These are phyloP conservation scores for Ooceraea biroi DNA, from an alignment of 1,140 invertebrate genomes.

Conservation along the genomic window DNA sequence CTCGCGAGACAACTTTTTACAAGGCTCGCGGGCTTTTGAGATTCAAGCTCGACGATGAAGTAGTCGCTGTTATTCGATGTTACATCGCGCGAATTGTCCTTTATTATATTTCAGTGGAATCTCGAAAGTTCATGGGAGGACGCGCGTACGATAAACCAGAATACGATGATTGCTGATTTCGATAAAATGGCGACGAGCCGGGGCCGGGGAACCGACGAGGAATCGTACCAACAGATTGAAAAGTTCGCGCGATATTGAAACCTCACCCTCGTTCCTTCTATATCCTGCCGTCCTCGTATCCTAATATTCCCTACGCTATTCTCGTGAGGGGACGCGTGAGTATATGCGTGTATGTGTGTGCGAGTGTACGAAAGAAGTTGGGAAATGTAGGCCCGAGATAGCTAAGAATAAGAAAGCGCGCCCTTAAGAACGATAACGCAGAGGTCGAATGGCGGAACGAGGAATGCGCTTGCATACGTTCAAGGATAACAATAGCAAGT, in stretches of 20 bases:
- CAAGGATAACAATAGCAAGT: constrained; percentile 40
- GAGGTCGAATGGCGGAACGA: constrained; percentile 11
- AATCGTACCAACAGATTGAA: constrained; percentile 56
- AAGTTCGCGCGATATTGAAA: constrained; percentile 60
- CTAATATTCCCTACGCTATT: constrained; percentile 44
- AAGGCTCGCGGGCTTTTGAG: background rate
- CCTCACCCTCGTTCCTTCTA: constrained; percentile 29
- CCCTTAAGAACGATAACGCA: constrained; percentile 44
- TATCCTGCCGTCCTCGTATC: constrained; percentile 7
- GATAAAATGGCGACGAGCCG: constrained; percentile 10
- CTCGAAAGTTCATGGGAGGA: background rate
- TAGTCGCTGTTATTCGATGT: background rate
- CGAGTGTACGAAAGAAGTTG: constrained; percentile 1
- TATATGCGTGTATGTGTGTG: background rate
- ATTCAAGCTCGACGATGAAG: background rate
- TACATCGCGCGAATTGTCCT: background rate
- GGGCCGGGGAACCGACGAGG: background rate
- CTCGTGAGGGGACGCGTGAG: background rate
- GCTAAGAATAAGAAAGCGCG: constrained; percentile 37
- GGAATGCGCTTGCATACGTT: constrained; percentile 52
- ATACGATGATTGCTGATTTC: constrained; percentile 49
- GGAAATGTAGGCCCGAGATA: constrained; percentile 26
- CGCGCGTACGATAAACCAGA: background rate
- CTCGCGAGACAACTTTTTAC: background rate
- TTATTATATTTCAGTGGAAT: background rate